Conservation (phyloP, 2,113 vertebrate genomes). For the Siphamia tubifer region DNA sequence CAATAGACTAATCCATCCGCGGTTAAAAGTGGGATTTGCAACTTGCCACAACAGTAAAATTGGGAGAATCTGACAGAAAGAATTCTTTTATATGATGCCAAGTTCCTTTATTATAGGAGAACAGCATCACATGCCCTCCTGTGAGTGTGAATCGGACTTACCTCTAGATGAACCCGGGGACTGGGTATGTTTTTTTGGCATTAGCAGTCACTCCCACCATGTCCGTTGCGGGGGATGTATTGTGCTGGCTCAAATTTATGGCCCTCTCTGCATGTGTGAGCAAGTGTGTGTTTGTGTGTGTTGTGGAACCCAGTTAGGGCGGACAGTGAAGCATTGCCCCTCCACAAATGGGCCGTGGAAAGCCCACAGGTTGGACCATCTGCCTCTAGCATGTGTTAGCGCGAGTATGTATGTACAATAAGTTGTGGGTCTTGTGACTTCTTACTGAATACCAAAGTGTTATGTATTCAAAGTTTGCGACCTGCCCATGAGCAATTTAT, state of each 20-base stretch:
- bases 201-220: slow-evolving; percentile 35
- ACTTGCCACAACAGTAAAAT: not conserved
- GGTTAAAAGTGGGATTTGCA: not conserved
- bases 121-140: slow-evolving; percentile 26
- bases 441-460: slow-evolving; percentile 39
- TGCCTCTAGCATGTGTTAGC: slow-evolving; percentile 11
- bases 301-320: not conserved
- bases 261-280: slow-evolving; percentile 18
- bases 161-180: slow-evolving; percentile 64
- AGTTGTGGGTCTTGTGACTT: slow-evolving; percentile 11
- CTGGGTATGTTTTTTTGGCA: slow-evolving; percentile 44
- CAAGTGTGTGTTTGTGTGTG: slow-evolving; percentile 4
- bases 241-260: slow-evolving; percentile 65
- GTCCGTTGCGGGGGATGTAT: slow-evolving; percentile 46
- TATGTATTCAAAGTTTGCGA: slow-evolving; percentile 36
- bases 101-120: slow-evolving; percentile 9
- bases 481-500: slow-evolving; percentile 19
- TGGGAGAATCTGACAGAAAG: not conserved
- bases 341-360: slow-evolving; percentile 39
- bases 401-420: not conserved
- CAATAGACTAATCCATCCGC: not conserved
- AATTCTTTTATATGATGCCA: slow-evolving; percentile 31
- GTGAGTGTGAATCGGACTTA: slow-evolving; percentile 47
- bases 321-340: slow-evolving; percentile 52
- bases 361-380: slow-evolving; percentile 60